A percentile compares a stretch with the other conserved stretches of the same genome.
Evolutionary conservation across 37 sponge, comb jelly and placozoan species (phyloP).

Genomic region (Halichondria panicea): DNA sequence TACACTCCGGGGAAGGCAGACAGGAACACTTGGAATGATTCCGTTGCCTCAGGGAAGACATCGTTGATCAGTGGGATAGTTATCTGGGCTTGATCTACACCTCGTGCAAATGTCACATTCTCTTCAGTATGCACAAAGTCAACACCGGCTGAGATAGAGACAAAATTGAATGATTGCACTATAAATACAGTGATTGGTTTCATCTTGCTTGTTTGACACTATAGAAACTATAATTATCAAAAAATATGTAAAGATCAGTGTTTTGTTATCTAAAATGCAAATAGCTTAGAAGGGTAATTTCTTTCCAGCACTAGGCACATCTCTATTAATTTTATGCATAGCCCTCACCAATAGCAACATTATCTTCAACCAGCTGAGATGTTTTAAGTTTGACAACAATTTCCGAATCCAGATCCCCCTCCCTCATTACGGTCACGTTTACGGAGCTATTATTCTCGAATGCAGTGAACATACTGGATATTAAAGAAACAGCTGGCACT

Average conservation of each 20-base stretch:
- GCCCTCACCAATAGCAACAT: conserved; percentile 3
- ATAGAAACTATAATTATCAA: too few relatives aligned
- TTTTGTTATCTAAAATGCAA: too few relatives aligned
- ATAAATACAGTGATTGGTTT: too few relatives aligned
- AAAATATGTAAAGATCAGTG: too few relatives aligned
- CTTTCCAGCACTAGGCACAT: too few relatives aligned
- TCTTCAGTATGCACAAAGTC: background rate
- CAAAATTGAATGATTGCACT: background rate
- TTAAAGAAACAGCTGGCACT: conserved; percentile 9
- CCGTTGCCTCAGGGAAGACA: conserved; percentile 27
- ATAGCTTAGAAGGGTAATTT: too few relatives aligned
- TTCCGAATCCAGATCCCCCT: background rate
- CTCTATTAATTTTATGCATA: too few relatives aligned
- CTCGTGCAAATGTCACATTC: background rate
- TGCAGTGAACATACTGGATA: background rate
- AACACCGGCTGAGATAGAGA: conserved; percentile 4
- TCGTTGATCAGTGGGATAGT: conserved; percentile 9
- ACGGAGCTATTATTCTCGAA: background rate
- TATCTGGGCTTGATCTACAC: background rate
- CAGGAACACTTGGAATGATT: conserved; percentile 32
- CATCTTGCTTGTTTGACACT: too few relatives aligned
- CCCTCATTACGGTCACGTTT: background rate
- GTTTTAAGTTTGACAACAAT: background rate
- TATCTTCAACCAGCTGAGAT: background rate
- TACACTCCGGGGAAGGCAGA: conserved; percentile 29